phyloP scores from a whole-genome alignment of 2,888 invertebrate species.

The Mythimna pallens region DNA sequence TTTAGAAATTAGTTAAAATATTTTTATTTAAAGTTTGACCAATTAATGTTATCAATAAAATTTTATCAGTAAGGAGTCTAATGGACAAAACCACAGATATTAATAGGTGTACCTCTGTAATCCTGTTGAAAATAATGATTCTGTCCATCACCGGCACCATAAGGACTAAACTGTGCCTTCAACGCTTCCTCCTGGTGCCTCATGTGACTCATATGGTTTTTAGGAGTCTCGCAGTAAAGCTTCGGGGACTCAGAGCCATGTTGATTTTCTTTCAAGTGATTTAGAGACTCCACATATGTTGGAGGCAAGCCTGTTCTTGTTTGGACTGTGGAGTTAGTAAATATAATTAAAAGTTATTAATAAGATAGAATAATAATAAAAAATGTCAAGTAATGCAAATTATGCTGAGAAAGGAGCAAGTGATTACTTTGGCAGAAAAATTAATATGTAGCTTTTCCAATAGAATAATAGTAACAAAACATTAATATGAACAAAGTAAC shows the following conservation, averaged over 20 bases:
- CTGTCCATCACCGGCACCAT: conserved; percentile 87
- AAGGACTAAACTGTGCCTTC: conserved; percentile 80
- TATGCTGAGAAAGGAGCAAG: neutral
- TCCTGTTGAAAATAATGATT: conserved; percentile 84
- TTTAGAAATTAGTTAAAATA: no score
- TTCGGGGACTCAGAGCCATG: conserved; percentile 81
- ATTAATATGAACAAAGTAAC: conserved; percentile 15
- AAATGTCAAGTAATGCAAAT: neutral
- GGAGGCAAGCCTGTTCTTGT: conserved; percentile 80
- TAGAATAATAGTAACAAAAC: neutral
- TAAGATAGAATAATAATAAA: neutral
- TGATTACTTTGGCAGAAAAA: neutral
- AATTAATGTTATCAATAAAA: no score
- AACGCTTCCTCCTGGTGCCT: conserved; percentile 78
- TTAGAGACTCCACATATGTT: conserved; percentile 85
- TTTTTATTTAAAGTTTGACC: no score
- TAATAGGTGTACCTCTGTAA: conserved; percentile 76
- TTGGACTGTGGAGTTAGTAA: conserved; percentile 68
- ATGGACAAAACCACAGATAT: neutral
- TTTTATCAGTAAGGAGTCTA: neutral
- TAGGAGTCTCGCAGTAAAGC: conserved; percentile 82
- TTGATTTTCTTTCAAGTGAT: conserved; percentile 82
- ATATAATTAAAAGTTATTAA: neutral
- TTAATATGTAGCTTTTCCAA: neutral
- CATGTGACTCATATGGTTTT: conserved; percentile 76